A percentile compares a stretch with the other conserved stretches of the same genome.
phyloP scores from a whole-genome alignment of 92 coral and sea anemone genomes.

The Phymanthus crucifer region DNA sequence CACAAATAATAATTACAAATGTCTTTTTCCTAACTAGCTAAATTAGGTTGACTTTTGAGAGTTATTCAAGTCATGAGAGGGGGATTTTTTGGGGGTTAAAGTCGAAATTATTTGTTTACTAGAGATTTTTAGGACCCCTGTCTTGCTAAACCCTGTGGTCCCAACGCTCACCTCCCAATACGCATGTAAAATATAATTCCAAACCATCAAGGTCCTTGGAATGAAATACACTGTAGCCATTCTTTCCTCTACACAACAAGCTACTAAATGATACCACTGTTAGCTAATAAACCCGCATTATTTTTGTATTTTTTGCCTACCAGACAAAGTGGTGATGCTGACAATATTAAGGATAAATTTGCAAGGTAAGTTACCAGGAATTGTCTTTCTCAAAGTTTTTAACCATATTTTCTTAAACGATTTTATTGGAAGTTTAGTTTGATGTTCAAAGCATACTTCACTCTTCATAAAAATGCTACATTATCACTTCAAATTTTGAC shows the following conservation, averaged over 20 bases:
- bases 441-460: neutral
- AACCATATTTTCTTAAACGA: neutral
- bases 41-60: neutral
- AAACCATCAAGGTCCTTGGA: neutral
- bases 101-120: neutral
- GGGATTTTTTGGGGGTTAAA: neutral
- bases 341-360: conserved; percentile 84
- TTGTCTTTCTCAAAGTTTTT: neutral
- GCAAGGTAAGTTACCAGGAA: conserved; percentile 72
- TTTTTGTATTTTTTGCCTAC: neutral
- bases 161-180: neutral
- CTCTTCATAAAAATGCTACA: neutral
- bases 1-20: neutral
- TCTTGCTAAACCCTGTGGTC: neutral
- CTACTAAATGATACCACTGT: neutral
- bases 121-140: conserved; percentile 4
- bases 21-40: neutral
- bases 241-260: neutral
- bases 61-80: neutral
- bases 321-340: conserved; percentile 70
- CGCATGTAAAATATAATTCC: neutral
- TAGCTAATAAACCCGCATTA: neutral
- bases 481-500: neutral
- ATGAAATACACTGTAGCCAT: neutral
- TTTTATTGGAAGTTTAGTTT: neutral